Evolutionary conservation across 2,888 invertebrate genomes (phyloP).

Genomic region (Drosophila falleni): DNA sequence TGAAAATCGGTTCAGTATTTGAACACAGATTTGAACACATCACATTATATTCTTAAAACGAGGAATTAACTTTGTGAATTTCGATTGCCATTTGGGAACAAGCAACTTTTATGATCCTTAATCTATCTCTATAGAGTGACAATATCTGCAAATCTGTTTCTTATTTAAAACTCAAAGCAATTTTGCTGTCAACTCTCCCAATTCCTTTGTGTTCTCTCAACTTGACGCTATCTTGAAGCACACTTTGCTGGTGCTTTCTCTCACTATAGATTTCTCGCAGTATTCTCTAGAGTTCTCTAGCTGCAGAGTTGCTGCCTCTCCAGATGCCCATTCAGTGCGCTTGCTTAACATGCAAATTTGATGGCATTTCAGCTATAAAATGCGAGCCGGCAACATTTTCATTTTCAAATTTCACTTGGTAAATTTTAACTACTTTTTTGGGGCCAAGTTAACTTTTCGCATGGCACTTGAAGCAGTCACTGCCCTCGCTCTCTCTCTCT

Average conservation of each 20-base stretch:
- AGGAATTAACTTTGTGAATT: neutral
- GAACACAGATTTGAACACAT: no score
- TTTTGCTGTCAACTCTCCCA: no score
- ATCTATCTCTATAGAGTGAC: neutral
- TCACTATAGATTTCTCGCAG: slow-evolving; percentile 8
- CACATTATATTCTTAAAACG: no score
- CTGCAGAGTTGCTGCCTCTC: slow-evolving; percentile 27
- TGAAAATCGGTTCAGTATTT: no score
- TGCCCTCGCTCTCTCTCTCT: neutral
- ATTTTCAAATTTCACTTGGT: slow-evolving; percentile 76
- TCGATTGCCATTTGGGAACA: neutral
- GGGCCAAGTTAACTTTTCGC: slow-evolving; percentile 48
- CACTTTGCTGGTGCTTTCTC: slow-evolving; percentile 17
- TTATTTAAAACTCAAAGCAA: slow-evolving; percentile 1
- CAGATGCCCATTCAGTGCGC: slow-evolving; percentile 51
- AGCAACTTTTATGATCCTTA: neutral
- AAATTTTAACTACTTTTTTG: slow-evolving; percentile 75
- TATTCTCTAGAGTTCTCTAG: slow-evolving; percentile 43
- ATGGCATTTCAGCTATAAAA: slow-evolving; percentile 68
- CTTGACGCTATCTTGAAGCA: slow-evolving; percentile 5
- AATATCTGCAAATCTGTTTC: neutral
- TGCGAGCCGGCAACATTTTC: slow-evolving; percentile 61
- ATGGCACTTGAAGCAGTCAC: slow-evolving; percentile 35
- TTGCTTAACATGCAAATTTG: slow-evolving; percentile 77
- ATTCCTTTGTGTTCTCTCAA: neutral